These are phyloP conservation scores for Mustela nigripes DNA, from an alignment of 2,113 vertebrate genomes.

Conservation along the genomic window DNA sequence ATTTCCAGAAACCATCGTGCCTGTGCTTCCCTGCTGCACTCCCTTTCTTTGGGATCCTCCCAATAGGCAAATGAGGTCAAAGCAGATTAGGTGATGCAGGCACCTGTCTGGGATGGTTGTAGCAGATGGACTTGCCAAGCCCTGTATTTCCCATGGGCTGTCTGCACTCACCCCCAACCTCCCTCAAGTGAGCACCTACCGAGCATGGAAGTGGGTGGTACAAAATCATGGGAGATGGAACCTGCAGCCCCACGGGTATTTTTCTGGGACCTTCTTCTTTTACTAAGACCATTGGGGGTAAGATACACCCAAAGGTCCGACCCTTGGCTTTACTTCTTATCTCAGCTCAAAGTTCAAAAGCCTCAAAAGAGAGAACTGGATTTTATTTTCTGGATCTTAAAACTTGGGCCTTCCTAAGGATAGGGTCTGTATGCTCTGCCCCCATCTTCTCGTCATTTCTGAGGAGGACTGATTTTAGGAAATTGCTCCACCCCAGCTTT, in stretches of 20 bases:
- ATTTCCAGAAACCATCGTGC: not conserved
- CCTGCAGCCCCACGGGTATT: accelerated
- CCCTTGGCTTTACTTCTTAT: not conserved
- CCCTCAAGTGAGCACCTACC: not conserved
- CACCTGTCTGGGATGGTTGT: not conserved
- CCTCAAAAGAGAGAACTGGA: not conserved
- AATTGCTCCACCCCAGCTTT: not conserved
- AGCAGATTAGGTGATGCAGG: not conserved
- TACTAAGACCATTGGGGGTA: not conserved
- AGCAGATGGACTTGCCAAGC: not conserved
- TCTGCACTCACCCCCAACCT: not conserved
- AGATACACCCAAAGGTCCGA: not conserved
- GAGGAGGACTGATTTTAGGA: not conserved
- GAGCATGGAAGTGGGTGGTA: not conserved
- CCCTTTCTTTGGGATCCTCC: not conserved
- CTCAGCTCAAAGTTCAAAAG: constrained; percentile 24
- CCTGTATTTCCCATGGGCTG: not conserved
- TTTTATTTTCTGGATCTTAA: not conserved
- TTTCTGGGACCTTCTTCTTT: not conserved
- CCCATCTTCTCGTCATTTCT: not conserved
- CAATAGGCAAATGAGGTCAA: not conserved
- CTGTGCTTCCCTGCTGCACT: not conserved
- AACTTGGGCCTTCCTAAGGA: not conserved
- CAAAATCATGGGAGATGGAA: accelerated
- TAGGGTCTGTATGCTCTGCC: accelerated